A percentile compares a stretch with the other conserved stretches of the same genome.
Conservation (phyloP, 2,888 invertebrate species). For the Ceratothoa steindachneri region DNA sequence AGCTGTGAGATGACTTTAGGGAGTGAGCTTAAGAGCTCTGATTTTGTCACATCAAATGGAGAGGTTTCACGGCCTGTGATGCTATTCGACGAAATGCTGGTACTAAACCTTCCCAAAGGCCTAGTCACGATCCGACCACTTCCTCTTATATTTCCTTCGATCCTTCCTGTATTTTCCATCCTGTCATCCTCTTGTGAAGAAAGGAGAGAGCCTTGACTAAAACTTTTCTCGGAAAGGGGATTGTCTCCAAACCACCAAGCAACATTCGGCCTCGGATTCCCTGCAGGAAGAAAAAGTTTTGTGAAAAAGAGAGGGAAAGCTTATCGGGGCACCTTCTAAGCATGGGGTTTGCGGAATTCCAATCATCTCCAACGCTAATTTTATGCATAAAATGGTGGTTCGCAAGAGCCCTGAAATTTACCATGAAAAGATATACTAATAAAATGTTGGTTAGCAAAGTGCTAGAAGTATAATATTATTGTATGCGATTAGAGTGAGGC, state of each 20-base stretch:
- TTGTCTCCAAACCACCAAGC: constrained; percentile 33
- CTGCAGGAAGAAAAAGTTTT: constrained; percentile 15
- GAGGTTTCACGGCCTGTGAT: neutral
- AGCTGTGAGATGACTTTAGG: constrained; percentile 22
- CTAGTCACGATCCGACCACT: neutral
- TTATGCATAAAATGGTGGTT: too few relatives aligned
- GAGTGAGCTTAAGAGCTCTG: neutral
- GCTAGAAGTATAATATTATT: too few relatives aligned
- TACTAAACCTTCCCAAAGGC: neutral
- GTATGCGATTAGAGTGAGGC: too few relatives aligned
- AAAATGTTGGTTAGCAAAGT: too few relatives aligned
- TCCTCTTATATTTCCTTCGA: neutral
- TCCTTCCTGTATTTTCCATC: neutral
- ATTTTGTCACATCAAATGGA: constrained; percentile 6
- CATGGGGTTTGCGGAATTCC: too few relatives aligned
- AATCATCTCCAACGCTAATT: too few relatives aligned
- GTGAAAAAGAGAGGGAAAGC: neutral
- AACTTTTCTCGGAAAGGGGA: constrained; percentile 28
- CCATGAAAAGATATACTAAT: too few relatives aligned
- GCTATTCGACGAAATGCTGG: constrained; percentile 6
- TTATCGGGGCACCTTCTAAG: neutral
- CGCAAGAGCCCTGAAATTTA: too few relatives aligned
- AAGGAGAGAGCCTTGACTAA: constrained; percentile 20
- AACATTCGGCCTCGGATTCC: constrained; percentile 29
- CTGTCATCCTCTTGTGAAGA: constrained; percentile 22